A percentile compares a stretch with the other conserved stretches of the same genome.
These are phyloP conservation scores for Stenichneumon culpator DNA, from an alignment of 2,888 invertebrate genomes.

Conservation along the genomic window DNA sequence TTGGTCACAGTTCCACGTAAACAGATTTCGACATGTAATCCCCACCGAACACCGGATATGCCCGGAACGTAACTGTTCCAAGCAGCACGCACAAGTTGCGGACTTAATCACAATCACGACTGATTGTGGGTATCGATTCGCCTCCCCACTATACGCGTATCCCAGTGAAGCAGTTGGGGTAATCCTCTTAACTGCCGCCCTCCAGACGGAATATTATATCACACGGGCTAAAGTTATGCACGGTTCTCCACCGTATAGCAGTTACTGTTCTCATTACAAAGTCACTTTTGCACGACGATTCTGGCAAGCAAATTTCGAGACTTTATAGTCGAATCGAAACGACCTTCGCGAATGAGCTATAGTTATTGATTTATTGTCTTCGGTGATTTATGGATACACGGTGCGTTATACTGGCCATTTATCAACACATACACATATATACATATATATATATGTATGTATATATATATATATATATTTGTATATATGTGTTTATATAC, in stretches of 20 bases:
- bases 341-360: background rate
- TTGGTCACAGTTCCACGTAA: background rate
- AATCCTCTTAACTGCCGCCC: background rate
- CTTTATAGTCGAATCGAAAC: conserved; percentile 1
- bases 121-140: conserved; percentile 10
- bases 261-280: background rate
- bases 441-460: background rate
- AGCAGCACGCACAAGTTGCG: background rate
- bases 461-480: background rate
- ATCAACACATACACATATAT: no score
- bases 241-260: background rate
- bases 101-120: background rate
- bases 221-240: background rate
- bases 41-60: background rate
- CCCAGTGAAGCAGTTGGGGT: background rate
- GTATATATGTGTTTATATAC: background rate
- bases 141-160: background rate
- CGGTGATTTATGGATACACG: background rate
- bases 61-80: background rate
- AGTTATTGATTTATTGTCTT: background rate
- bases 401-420: no score
- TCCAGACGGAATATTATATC: background rate
- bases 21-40: background rate
- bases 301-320: background rate
- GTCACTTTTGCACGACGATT: conserved; percentile 2